Percentiles rank a stretch among this genome's conserved stretches.
phyloP scores from a whole-genome alignment of 1,140 invertebrate species.

The Heliconius nattereri region DNA sequence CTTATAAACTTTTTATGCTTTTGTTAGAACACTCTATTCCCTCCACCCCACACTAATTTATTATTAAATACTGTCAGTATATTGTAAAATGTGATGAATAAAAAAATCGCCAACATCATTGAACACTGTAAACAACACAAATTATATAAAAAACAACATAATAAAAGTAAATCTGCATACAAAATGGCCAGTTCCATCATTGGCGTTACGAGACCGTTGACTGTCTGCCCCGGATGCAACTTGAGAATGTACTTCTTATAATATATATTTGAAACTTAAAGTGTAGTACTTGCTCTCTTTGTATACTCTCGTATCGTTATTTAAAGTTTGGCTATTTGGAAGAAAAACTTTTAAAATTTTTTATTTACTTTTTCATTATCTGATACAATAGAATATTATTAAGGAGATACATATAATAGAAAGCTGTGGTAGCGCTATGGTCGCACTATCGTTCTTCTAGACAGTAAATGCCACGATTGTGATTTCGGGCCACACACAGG shows the following conservation, averaged over 20 bases:
- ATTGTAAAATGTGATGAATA: too few species aligned
- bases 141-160: neutral
- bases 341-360: neutral
- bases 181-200: neutral
- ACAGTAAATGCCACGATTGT: too few species aligned
- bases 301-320: neutral
- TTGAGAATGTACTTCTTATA: neutral
- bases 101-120: neutral
- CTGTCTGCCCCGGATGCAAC: conserved; percentile 28
- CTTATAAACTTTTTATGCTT: too few species aligned
- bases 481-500: too few species aligned
- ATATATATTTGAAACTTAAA: neutral
- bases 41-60: too few species aligned
- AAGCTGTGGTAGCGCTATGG: too few species aligned
- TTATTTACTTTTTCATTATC: neutral
- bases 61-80: too few species aligned
- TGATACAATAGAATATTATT: neutral
- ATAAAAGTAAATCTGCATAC: neutral
- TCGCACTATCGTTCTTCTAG: too few species aligned
- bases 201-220: conserved; percentile 26
- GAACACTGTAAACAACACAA: neutral
- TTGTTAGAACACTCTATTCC: too few species aligned
- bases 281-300: neutral
- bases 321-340: neutral
- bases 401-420: too few species aligned